These are phyloP conservation scores for Ernsta delagoae DNA, from an alignment of 2,888 invertebrate species.

Conservation along the genomic window DNA sequence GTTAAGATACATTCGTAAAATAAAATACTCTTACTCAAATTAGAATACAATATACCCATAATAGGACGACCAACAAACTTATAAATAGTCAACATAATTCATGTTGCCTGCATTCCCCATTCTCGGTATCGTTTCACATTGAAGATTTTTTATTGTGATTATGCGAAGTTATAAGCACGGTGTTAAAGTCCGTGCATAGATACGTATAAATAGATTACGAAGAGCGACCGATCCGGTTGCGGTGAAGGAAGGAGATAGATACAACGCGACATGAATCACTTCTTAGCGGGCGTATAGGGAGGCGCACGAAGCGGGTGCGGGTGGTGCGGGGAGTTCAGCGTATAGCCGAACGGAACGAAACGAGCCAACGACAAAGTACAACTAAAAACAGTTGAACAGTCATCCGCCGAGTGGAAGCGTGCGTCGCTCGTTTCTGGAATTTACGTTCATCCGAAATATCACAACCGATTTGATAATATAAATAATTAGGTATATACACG, in stretches of 20 bases:
- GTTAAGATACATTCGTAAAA: too few species aligned
- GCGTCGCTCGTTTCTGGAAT: slow-evolving; percentile 60
- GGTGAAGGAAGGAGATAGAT: slow-evolving; percentile 84
- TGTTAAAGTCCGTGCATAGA: slow-evolving; percentile 80
- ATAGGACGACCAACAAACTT: too few species aligned
- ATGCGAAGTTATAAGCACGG: slow-evolving; percentile 55
- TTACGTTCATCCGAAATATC: slow-evolving; percentile 53
- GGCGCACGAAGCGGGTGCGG: slow-evolving; percentile 67
- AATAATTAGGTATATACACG: slow-evolving; percentile 51
- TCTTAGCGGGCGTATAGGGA: slow-evolving; percentile 70
- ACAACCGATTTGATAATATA: slow-evolving; percentile 58
- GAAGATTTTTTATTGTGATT: slow-evolving; percentile 39
- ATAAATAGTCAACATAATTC: background rate
- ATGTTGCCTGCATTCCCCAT: background rate
- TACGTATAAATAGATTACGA: slow-evolving; percentile 83
- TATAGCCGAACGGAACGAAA: slow-evolving; percentile 71
- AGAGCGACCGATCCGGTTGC: slow-evolving; percentile 84
- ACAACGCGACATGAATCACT: slow-evolving; percentile 85
- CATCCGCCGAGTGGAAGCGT: slow-evolving; percentile 74
- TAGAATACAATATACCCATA: too few species aligned
- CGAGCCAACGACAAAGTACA: slow-evolving; percentile 77
- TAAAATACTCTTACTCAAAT: background rate
- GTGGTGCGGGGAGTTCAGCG: slow-evolving; percentile 62
- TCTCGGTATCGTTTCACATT: slow-evolving; percentile 7
- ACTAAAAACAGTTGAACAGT: slow-evolving; percentile 77